Evolutionary conservation across 2,888 invertebrate genomes (phyloP), one percentile per base, ranked within the genome.

Genomic region (Xanthia icteritia): DNA sequence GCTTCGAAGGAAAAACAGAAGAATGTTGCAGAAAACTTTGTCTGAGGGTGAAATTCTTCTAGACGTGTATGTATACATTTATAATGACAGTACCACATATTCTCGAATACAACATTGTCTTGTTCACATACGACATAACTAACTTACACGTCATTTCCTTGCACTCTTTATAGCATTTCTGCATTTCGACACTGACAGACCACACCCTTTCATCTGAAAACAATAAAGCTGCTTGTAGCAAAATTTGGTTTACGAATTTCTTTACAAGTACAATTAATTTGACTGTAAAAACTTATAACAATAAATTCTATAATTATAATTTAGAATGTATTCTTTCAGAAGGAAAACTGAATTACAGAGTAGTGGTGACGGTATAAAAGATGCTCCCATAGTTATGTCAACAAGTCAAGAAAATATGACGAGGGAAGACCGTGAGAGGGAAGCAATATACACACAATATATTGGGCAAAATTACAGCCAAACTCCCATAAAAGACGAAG

Each of bases 21-120:
- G 95, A 89, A 94, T 94, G 92, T 94, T 98, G 79, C 97, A 98
- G 79, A 98, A 98, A 95, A 98, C 98, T 0, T 96, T 98, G 82
- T 98, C 98, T 0, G 98, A 98, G 93, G 98, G 98, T 1, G 98
- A 98, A 95, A 98, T 98, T 89, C 94, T 98, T 65, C 90, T 97
- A 82, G 97, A 97, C 77, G 95, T 94, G 97, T 97, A 92, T 93
- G 96, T 95, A 89, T 70, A 54, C 5, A 63, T 31, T 36, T 17
- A 42, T 13, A 23, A 58, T 42, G 54, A 11, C 6, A 8, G 1
- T 11, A n/a, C 23, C 8, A 8, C 5, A 20, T 51, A n/a, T 36
- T 27, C 15, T 48, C 23, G 17, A 31, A 17, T 17, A 51, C 13
- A 48, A 27, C 23, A 27, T n/a, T 56, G 11, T 31, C 54, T 73